Evolutionary conservation across 2,888 invertebrate genomes (phyloP), one percentile per base, ranked within the genome.

Genomic region (Metalampra italica): DNA sequence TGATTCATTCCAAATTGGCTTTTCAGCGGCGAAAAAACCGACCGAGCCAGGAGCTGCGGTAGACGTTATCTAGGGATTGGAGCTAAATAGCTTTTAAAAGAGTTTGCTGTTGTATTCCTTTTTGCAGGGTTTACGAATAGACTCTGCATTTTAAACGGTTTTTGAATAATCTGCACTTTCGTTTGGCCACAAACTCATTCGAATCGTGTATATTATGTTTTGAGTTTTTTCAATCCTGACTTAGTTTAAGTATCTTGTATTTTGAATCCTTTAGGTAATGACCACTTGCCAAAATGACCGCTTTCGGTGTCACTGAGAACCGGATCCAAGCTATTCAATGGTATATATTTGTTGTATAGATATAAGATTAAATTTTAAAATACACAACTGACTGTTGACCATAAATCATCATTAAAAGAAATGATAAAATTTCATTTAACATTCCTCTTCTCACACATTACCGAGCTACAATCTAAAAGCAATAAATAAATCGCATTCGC

Each of bases 1-100:
- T 89, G 89, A 89, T 89, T 89, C 88, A 89, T 89, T 89, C 78
- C 82, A 87, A 89, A 89, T 89, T 89, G 88, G 88, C 86, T 88
- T 86, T 88, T 84, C 86, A 86, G 81, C 78, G 78, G 69, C 68
- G 74, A 81, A 85, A 88, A 87, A 83, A 78, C 71, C 66, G 57
- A 57, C 65, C 69, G 62, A 60, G 66, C 69, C 68, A 56, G 53
- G 58, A 40, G 71, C 68, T 82, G 82, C 72, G 82, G 80, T 76
- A 75, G 77, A 78, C 78, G 75, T 66, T 81, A 78, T 81, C 79
- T 76, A 76, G 78, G 79, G 79, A 78, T 70, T 68, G 73, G 58
- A 60, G 77, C 74, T 83, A 78, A 82, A 83, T 82, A 75, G 82
- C 80, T 78, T 83, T 85, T 82, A 77, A 83, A 84, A 80, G 77